Evolutionary conservation across 1,140 invertebrate genomes (phyloP), one percentile per base, ranked within the genome.

Genomic region (Dendrolimus kikuchii): DNA sequence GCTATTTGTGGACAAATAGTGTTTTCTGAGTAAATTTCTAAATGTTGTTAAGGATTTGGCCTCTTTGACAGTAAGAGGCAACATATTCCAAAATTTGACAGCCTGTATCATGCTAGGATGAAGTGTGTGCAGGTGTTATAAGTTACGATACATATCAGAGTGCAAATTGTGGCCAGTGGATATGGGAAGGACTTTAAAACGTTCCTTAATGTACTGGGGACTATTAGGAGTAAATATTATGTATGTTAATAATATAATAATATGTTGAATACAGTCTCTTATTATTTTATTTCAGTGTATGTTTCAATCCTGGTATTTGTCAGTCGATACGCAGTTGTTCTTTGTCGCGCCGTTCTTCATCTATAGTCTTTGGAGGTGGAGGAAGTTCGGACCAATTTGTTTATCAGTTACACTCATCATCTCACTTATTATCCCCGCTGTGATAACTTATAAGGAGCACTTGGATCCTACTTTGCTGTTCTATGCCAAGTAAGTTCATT

Each of bases 261-360:
- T 47, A 47, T 38, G 6, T 38, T 48, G 6, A 38, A 38, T 9
- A 46, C 23, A 23, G 23, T 6, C 23, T 51, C 7, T 7, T 39
- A 57, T 45, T 55, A 53, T 48, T 59, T 61, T 61, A 51, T 87
- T 88, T 46, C 79, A 96, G 94, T 97, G 96, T 71, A 94, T 97
- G 90, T 94, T 94, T 49, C 95, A 95, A 89, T 93, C 94, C 0
- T 98, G 96, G 96, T 97, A 96, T 68, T 85, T 98, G 49, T 92
- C 95, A 5, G 95, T 94, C 52, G 95, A 97, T 73, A 95, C 95
- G 45, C 95, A 96, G 75, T 87, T 96, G 52, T 96, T 95, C 77
- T 88, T 95, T 57, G 75, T 96, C 2, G 92, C 93, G 10, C 93
- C 95, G 0, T 79, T 95, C 10, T 89, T 97, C 60, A 90, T 95